Base-by-base conservation (phyloP, 2,113 vertebrate genomes). In the Arenaria interpres region DNA sequence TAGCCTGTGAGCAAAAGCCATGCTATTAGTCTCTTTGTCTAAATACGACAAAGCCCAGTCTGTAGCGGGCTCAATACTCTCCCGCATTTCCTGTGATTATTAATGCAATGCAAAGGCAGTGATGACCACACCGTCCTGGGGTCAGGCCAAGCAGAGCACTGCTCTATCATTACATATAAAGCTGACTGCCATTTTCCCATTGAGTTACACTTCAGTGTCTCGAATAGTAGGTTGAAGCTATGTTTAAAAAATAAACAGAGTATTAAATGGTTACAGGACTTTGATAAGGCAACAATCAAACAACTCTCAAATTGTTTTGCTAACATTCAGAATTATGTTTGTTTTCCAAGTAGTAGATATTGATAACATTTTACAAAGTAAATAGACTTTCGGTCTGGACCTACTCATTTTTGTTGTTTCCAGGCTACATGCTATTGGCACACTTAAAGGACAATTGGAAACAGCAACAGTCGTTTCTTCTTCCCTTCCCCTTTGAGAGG, bases 1-100 rank as follows among this genome's bases (percentile, higher is more conserved):
- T 99, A 54, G 97, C 98, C 99, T 99, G 93, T 84, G 93, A 90
- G 14, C 46, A 97, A 96, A 94, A 89, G 72, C 22, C 54, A 45
- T 39, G 46, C 60, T 46, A 16, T 95, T 57, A 96, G 48, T 66
- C 21, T 92, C 71, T 59, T 30, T 7, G 25, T 19, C 39, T 43
- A 90, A 90, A 43, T 18, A n/a, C 4, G 27, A 67, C 1, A 7
- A 87, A 51, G 24, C 39, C 67, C 19, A 53, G 30, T 4, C 69
- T 75, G 46, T 10, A 59, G 16, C 12, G 28, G 8, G n/a, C 27
- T 77, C 53, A 85, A 66, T 2, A 23, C 22, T 28, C 28, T 77
- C 41, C 45, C 37, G 66, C 32, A 4, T 56, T 51, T 50, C 43
- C 43, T 45, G 50, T 81, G 57, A 76, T 23, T 22, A 23, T 35